phyloP scores from a whole-genome alignment of 2,797 vertebrate species.

The Spatula clypeata region DNA sequence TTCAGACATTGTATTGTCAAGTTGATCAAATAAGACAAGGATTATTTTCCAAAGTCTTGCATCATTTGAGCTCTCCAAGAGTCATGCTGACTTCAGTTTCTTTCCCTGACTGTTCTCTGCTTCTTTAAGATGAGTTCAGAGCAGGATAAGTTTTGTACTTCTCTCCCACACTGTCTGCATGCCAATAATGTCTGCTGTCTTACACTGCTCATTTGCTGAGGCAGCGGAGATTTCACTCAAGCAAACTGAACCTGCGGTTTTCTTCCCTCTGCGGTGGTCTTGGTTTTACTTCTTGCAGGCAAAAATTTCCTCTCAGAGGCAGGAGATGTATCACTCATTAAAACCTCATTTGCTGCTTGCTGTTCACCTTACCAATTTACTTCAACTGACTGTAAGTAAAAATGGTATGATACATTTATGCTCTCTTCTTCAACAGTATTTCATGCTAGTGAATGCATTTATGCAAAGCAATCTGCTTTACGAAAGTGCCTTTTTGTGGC shows the following conservation, averaged over 20 bases:
- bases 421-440: not conserved
- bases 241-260: not conserved
- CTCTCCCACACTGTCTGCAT: not conserved
- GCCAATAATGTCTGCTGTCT: rapidly evolving
- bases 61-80: not conserved
- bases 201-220: not conserved
- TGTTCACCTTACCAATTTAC: not conserved
- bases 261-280: not conserved
- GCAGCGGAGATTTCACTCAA: not conserved
- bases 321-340: constrained; percentile 15
- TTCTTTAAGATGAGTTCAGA: not conserved
- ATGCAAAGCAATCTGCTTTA: not conserved
- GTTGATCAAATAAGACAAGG: not conserved
- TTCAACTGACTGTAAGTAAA: not conserved
- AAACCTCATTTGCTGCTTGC: not conserved
- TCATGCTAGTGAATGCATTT: not conserved
- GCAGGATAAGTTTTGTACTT: not conserved
- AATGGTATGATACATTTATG: not conserved
- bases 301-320: constrained; percentile 2
- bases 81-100: not conserved
- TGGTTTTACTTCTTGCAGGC: not conserved
- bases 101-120: not conserved
- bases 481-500: not conserved
- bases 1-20: not conserved
- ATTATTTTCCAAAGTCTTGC: not conserved